phyloP scores from a whole-genome alignment of 1,140 invertebrate species.

The Semibalanus balanoides region DNA sequence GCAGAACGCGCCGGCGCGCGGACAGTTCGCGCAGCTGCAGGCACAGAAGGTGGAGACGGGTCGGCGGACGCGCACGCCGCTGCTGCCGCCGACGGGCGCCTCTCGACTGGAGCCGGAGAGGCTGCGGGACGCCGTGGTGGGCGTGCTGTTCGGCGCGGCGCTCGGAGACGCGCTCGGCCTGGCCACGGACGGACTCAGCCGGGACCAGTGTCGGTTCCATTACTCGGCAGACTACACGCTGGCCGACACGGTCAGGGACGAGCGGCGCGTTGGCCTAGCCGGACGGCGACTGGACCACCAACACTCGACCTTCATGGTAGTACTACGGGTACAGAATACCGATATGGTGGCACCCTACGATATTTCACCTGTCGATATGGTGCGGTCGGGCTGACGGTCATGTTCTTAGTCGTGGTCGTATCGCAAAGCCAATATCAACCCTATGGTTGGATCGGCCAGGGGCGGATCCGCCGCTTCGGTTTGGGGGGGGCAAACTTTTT shows the following conservation, averaged over 20 bases:
- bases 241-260: background rate
- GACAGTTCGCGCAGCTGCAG: conserved; percentile 31
- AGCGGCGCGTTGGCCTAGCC: background rate
- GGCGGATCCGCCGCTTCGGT: too few species aligned
- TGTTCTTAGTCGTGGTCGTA: too few species aligned
- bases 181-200: conserved; percentile 29
- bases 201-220: conserved; percentile 30
- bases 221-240: conserved; percentile 23
- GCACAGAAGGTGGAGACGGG: conserved; percentile 31
- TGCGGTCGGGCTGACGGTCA: too few species aligned
- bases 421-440: too few species aligned
- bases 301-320: background rate
- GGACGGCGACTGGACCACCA: background rate
- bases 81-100: conserved; percentile 27
- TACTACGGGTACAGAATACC: too few species aligned
- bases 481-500: too few species aligned
- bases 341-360: too few species aligned
- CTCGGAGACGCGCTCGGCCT: conserved; percentile 32
- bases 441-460: too few species aligned
- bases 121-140: conserved; percentile 18
- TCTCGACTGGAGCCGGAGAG: conserved; percentile 2
- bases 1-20: conserved; percentile 26
- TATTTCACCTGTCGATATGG: too few species aligned
- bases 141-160: conserved; percentile 32
- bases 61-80: conserved; percentile 29